Percentiles rank a stretch among this genome's conserved stretches.
These are phyloP conservation scores for Setophaga coronata DNA, from an alignment of 2,113 vertebrate species.

Conservation along the genomic window DNA sequence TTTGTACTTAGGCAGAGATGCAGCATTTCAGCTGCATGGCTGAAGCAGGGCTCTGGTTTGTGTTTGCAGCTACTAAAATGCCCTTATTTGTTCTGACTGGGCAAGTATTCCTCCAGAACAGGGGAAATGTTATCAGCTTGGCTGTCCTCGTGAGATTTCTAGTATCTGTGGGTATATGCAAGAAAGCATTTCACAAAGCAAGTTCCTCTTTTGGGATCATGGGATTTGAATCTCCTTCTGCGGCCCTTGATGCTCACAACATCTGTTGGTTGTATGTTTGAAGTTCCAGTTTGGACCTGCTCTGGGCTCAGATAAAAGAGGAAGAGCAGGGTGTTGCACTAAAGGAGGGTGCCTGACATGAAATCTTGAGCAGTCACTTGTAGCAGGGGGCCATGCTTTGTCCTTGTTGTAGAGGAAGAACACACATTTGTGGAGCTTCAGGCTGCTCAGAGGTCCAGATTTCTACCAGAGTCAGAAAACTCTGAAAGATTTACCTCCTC, in stretches of 20 bases:
- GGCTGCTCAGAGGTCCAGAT: background rate
- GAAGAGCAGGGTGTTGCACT: conserved; percentile 14
- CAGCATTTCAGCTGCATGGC: background rate
- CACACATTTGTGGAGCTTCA: background rate
- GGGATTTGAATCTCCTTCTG: conserved; percentile 25
- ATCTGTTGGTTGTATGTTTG: conserved; percentile 59
- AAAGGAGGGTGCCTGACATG: background rate
- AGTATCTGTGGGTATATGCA: conserved; percentile 5
- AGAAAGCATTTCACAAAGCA: conserved; percentile 37
- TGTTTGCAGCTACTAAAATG: background rate
- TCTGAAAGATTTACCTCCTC: background rate
- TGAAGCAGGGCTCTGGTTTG: background rate
- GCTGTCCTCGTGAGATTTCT: conserved; percentile 15
- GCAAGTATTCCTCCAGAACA: background rate
- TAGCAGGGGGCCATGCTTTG: background rate
- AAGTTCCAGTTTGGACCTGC: conserved; percentile 55
- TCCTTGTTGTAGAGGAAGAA: background rate
- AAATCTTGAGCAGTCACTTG: background rate
- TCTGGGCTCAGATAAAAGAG: conserved; percentile 48
- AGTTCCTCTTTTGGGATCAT: conserved; percentile 66
- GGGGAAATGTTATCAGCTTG: conserved; percentile 26
- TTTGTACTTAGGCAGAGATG: background rate
- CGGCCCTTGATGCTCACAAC: conserved; percentile 36
- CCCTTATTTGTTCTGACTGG: background rate
- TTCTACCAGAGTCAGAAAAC: background rate